These are phyloP conservation scores for Spheniscus mendiculus DNA, from an alignment of 2,113 vertebrate genomes.

Conservation along the genomic window DNA sequence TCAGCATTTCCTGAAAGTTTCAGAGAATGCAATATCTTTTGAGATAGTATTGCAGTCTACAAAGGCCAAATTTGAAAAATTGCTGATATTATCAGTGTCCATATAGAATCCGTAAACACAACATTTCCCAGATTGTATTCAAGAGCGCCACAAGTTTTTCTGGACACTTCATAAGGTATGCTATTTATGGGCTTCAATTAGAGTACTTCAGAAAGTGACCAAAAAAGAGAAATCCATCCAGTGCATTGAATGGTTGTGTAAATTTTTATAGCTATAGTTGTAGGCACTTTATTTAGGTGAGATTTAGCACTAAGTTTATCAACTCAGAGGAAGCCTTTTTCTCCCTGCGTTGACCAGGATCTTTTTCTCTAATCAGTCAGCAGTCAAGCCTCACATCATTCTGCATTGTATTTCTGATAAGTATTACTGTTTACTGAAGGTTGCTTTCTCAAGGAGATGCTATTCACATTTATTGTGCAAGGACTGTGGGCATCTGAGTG, in stretches of 20 bases:
- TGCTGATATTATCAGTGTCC: background rate
- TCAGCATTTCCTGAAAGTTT: background rate
- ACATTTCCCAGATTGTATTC: background rate
- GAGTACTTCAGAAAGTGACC: background rate
- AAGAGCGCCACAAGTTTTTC: background rate
- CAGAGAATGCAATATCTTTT: background rate
- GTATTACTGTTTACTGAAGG: background rate
- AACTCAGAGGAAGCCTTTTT: background rate
- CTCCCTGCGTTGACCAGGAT: background rate
- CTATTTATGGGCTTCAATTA: background rate
- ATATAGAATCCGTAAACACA: background rate
- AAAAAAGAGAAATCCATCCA: background rate
- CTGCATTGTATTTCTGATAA: background rate
- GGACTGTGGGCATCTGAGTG: background rate
- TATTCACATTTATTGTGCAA: background rate
- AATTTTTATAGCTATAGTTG: background rate
- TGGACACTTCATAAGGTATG: background rate
- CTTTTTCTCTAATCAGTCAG: background rate
- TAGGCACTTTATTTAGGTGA: background rate
- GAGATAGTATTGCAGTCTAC: background rate
- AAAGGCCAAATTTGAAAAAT: background rate
- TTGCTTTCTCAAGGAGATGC: background rate
- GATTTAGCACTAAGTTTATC: background rate
- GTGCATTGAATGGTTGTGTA: background rate
- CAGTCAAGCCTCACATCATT: background rate